phyloP scores from a whole-genome alignment of 2,113 vertebrate genomes.

The Centropus unirufus region DNA sequence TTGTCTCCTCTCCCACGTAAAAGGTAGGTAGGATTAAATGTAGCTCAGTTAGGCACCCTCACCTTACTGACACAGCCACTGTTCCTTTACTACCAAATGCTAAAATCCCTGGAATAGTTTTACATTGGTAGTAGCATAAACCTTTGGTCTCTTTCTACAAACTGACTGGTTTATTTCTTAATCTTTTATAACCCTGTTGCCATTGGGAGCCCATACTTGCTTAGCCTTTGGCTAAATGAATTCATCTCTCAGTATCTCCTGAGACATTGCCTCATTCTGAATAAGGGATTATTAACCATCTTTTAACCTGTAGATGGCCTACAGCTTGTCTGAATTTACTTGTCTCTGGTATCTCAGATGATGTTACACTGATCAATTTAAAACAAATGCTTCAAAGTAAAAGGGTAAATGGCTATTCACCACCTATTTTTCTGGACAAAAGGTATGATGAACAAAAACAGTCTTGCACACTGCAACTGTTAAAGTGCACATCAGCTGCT shows the following conservation, averaged over 20 bases:
- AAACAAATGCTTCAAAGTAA: neutral
- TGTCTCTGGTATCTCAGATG: neutral
- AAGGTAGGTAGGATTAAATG: neutral
- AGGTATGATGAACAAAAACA: neutral
- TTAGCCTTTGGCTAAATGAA: neutral
- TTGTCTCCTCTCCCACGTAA: neutral
- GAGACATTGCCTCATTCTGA: neutral
- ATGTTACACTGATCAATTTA: neutral
- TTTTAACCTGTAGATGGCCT: neutral
- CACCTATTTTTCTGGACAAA: neutral
- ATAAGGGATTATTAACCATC: neutral
- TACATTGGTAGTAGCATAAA: neutral
- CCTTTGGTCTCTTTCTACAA: neutral
- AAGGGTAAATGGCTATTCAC: neutral
- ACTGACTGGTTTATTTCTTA: neutral
- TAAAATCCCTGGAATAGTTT: neutral
- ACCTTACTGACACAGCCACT: neutral
- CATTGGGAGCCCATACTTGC: neutral
- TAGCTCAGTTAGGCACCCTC: neutral
- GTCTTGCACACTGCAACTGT: neutral
- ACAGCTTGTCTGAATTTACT: neutral
- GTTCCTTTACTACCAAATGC: neutral
- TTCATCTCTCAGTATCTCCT: neutral
- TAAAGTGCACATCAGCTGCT: constrained; percentile 37
- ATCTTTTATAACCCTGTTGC: neutral